Percentiles rank a stretch among this genome's conserved stretches.
phyloP scores from a whole-genome alignment of 1,140 invertebrate species.

The Nephotettix cincticeps region DNA sequence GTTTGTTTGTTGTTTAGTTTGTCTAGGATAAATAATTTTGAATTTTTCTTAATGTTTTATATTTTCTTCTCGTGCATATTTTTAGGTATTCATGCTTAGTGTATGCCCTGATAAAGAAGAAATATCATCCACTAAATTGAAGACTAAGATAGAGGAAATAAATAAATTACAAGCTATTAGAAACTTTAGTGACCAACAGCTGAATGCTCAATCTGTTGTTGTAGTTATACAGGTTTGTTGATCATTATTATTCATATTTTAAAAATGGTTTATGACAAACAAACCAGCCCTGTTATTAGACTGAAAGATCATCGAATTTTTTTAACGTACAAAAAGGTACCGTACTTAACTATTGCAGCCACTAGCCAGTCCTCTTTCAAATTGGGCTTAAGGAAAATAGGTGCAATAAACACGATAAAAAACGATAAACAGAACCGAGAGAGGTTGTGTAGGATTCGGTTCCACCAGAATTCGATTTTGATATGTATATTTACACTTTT shows the following conservation, averaged over 20 bases:
- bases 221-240: neutral
- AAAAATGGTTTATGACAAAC: neutral
- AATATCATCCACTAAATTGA: neutral
- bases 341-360: neutral
- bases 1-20: too few species aligned
- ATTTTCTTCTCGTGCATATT: too few species aligned
- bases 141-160: neutral
- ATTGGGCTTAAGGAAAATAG: too few species aligned
- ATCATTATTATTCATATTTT: neutral
- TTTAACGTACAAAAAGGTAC: neutral
- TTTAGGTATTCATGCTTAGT: constrained; percentile 5
- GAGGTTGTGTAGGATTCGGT: too few species aligned
- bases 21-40: too few species aligned
- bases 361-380: too few species aligned
- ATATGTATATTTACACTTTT: too few species aligned
- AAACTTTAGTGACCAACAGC: neutral
- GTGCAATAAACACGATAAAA: too few species aligned
- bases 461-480: too few species aligned
- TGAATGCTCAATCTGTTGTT: neutral
- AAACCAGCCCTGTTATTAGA: neutral
- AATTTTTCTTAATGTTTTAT: too few species aligned
- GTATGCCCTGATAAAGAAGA: neutral
- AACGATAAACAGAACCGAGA: too few species aligned
- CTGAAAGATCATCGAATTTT: neutral
- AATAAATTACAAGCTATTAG: neutral